Evolutionary conservation across 2,113 vertebrate species (phyloP).

Genomic region (Agapornis roseicollis): DNA sequence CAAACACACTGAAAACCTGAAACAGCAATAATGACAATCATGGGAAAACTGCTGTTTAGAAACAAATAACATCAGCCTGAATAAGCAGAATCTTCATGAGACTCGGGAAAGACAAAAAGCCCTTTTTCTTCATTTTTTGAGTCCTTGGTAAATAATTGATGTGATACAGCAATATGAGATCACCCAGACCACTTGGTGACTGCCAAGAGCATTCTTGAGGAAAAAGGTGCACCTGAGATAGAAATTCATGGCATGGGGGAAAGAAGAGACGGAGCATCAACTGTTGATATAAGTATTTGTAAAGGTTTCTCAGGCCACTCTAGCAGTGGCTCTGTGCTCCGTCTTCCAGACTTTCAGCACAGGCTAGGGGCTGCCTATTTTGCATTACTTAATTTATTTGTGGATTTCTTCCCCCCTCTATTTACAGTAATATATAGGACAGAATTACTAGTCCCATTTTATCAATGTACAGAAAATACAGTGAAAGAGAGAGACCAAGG

Average conservation of each 20-base stretch:
- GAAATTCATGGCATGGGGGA: neutral
- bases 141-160: neutral
- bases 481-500: neutral
- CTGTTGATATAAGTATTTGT: neutral
- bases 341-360: neutral
- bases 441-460: neutral
- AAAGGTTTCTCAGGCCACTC: neutral
- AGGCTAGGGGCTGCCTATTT: neutral
- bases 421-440: neutral
- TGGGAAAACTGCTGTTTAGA: neutral
- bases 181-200: neutral
- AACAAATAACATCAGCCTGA: neutral
- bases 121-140: neutral
- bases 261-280: neutral
- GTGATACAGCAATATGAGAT: neutral
- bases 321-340: neutral
- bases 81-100: neutral
- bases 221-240: neutral
- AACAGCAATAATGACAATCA: neutral
- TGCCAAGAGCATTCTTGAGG: neutral
- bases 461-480: neutral
- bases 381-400: neutral
- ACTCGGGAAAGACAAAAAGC: neutral
- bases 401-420: accelerated
- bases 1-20: neutral